Evolutionary conservation across 2,113 vertebrate genomes (phyloP), one percentile per base, ranked within the genome.

Genomic region (Ctenomys sociabilis): DNA sequence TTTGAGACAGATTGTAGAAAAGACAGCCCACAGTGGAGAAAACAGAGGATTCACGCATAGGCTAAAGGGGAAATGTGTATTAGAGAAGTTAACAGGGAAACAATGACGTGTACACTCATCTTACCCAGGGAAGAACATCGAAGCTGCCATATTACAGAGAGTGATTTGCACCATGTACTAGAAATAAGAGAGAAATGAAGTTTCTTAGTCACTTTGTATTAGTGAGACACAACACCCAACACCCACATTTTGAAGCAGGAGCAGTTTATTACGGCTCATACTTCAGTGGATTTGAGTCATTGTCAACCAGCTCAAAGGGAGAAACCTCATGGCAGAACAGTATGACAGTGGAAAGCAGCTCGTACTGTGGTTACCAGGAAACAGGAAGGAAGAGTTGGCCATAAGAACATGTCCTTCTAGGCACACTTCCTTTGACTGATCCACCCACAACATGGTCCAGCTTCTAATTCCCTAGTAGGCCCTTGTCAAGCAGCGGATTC

Each of bases 11-110:
- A 5, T 4, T 28, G 57, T 89, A 90, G 19, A 73, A 88, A 68
- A 40, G 22, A 66, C 21, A 11, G 0, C 5, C 11, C 13, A 30
- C 82, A 1, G 19, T 0, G 0, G 52, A 32, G 30, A 61, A 95
- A 92, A 66, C 32, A 66, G 22, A 83, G 22, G 26, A 87, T 87
- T 16, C 17, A 54, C 26, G 19, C 32, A 61, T 35, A 78, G 45
- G 1, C n/a, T 4, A 52, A n/a, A 90, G 73, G 26, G 28, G 52
- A 49, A 49, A 57, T 49, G 80, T 85, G 85, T 26, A 59, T 7
- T 61, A 95, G 30, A 32, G 5, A 28, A 64, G 13, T 66, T 57
- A 68, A 63, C 37, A 19, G 12, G 52, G 43, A 93, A 30, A 81
- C 4, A 37, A 37, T 16, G 37, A 87, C 57, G 11, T 77, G 61